A percentile compares a stretch with the other conserved stretches of the same genome.
Evolutionary conservation across 2,113 vertebrate genomes (phyloP).

Genomic region (Pelusios castaneus): DNA sequence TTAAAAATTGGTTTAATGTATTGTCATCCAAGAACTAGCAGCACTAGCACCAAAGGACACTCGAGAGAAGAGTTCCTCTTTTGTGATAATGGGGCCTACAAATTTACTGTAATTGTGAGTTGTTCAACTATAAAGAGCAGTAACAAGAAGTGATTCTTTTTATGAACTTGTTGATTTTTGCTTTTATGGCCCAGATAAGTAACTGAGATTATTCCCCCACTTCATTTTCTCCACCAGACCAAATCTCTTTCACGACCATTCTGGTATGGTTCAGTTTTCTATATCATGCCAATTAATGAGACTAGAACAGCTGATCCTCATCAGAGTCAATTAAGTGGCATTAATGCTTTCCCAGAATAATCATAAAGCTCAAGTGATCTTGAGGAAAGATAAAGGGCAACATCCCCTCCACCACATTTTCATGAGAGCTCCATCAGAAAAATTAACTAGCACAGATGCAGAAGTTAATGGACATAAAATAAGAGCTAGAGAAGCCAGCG

Average conservation of each 20-base stretch:
- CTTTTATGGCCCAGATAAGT: background rate
- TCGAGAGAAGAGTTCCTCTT: background rate
- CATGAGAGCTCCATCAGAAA: background rate
- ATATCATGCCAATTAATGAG: background rate
- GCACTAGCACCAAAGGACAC: background rate
- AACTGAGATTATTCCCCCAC: background rate
- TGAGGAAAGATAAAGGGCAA: background rate
- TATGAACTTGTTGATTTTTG: background rate
- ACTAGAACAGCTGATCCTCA: background rate
- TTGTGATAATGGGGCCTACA: background rate
- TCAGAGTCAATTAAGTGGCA: background rate
- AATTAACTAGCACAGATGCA: background rate
- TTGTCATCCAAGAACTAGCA: background rate
- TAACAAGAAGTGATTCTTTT: background rate
- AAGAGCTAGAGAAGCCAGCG: no score
- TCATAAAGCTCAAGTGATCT: background rate
- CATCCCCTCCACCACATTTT: background rate
- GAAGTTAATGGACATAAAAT: no score
- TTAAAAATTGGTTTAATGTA: background rate
- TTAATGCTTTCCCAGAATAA: background rate
- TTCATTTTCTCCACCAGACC: background rate
- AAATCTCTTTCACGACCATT: background rate
- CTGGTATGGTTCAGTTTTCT: background rate
- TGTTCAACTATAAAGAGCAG: background rate
- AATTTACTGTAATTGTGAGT: background rate